A percentile compares a stretch with the other conserved stretches of the same genome.
Evolutionary conservation across 2,113 vertebrate species (phyloP).

Genomic region (Promerops cafer): DNA sequence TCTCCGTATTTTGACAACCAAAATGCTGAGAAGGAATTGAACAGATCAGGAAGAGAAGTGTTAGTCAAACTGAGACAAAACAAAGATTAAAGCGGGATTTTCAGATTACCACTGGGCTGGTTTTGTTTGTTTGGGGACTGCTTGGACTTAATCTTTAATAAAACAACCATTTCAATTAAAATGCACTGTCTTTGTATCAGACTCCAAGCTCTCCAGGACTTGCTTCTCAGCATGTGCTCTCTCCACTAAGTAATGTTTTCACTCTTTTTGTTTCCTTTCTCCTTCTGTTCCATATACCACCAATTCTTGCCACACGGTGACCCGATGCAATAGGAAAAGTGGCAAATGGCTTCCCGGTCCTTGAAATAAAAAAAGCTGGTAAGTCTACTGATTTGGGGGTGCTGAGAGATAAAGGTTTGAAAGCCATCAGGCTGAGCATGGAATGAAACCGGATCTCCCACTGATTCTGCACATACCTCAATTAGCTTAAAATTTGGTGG

Average conservation of each 20-base stretch:
- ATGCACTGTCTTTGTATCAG: neutral
- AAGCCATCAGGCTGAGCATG: neutral
- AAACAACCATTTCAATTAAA: neutral
- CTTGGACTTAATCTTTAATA: neutral
- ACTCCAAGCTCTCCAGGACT: neutral
- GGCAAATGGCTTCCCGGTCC: neutral
- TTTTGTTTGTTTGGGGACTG: neutral
- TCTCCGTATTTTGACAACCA: constrained; percentile 21
- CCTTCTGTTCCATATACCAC: neutral
- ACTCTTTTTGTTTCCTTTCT: neutral
- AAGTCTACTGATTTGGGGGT: neutral
- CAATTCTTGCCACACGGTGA: neutral
- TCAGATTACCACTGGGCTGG: neutral
- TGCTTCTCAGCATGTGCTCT: neutral
- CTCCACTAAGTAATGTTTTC: neutral
- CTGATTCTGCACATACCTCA: neutral
- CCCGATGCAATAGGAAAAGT: neutral
- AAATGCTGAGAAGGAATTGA: neutral
- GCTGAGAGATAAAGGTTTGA: neutral
- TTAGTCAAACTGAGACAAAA: constrained; percentile 44
- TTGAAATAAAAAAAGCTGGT: neutral
- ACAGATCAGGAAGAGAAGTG: neutral
- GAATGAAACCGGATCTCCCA: neutral
- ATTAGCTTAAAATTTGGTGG: neutral
- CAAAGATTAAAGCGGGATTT: constrained; percentile 19